phyloP scores from a whole-genome alignment of 2,888 invertebrate genomes.

The Drosophila monieri region DNA sequence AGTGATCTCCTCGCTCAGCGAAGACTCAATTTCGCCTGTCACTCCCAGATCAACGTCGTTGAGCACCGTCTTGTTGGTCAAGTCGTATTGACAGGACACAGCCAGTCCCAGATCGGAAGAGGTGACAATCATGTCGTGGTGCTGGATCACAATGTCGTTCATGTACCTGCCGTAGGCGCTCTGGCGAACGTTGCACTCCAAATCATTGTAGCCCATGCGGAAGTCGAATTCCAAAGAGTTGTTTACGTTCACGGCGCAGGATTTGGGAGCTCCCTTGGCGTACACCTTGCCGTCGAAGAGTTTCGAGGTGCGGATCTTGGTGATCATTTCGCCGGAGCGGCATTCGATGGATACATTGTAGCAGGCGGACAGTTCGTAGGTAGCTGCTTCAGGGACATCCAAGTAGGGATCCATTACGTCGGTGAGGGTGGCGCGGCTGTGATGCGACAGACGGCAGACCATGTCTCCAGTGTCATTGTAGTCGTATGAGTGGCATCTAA shows the following conservation, averaged over 20 bases:
- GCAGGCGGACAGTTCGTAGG: conserved; percentile 95
- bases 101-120: conserved; percentile 96
- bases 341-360: conserved; percentile 97
- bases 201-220: conserved; percentile 95
- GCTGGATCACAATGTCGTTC: conserved; percentile 97
- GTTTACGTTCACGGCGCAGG: conserved; percentile 94
- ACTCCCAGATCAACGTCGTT: conserved; percentile 96
- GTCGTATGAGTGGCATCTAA: conserved; percentile 95
- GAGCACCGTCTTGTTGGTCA: conserved; percentile 96
- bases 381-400: conserved; percentile 94
- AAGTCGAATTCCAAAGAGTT: conserved; percentile 95
- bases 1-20: conserved; percentile 94
- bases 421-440: conserved; percentile 93
- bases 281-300: conserved; percentile 97
- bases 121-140: conserved; percentile 97
- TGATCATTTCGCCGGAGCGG: conserved; percentile 95
- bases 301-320: conserved; percentile 94
- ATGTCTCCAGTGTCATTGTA: conserved; percentile 96
- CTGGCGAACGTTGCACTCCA: conserved; percentile 95
- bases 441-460: conserved; percentile 96
- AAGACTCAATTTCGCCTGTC: conserved; percentile 93
- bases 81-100: conserved; percentile 96
- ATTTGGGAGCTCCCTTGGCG: conserved; percentile 96
- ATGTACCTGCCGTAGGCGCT: conserved; percentile 92
- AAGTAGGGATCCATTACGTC: conserved; percentile 95